Evolutionary conservation across 2,113 vertebrate species (phyloP).

Genomic region (Perca schrenkii): DNA sequence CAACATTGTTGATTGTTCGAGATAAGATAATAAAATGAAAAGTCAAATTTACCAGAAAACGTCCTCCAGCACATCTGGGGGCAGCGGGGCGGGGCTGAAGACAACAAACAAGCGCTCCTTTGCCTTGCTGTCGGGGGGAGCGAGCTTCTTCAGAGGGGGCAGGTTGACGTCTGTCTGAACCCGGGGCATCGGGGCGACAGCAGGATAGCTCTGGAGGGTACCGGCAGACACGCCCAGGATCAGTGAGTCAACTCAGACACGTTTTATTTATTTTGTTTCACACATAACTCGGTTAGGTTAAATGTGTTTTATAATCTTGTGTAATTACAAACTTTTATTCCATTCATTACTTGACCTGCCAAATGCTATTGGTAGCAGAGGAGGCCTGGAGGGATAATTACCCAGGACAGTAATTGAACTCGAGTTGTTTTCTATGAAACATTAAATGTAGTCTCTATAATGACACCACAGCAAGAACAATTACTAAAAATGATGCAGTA

Average conservation of each 20-base stretch:
- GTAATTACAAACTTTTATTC: neutral
- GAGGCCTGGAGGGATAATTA: constrained; percentile 20
- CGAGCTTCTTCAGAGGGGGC: constrained; percentile 91
- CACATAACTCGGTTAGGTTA: too few relatives aligned
- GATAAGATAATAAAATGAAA: too few relatives aligned
- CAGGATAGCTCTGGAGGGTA: constrained; percentile 63
- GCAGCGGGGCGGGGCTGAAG: constrained; percentile 93
- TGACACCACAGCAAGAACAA: neutral
- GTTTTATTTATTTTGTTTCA: too few relatives aligned
- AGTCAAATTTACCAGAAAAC: constrained; percentile 89
- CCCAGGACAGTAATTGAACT: constrained; percentile 7
- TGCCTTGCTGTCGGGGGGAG: constrained; percentile 86
- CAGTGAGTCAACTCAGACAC: too few relatives aligned
- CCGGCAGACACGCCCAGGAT: neutral
- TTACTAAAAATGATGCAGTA: neutral
- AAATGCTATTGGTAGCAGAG: neutral
- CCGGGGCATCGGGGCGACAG: constrained; percentile 82
- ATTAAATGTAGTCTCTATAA: neutral
- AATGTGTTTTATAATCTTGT: neutral
- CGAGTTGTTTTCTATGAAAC: neutral
- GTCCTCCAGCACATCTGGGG: constrained; percentile 92
- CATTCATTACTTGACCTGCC: neutral
- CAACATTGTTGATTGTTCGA: too few relatives aligned
- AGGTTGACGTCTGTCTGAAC: constrained; percentile 92
- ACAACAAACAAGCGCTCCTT: constrained; percentile 97